Base-by-base conservation (phyloP, 1,140 invertebrate species). In the Aphaenogaster floridana region DNA sequence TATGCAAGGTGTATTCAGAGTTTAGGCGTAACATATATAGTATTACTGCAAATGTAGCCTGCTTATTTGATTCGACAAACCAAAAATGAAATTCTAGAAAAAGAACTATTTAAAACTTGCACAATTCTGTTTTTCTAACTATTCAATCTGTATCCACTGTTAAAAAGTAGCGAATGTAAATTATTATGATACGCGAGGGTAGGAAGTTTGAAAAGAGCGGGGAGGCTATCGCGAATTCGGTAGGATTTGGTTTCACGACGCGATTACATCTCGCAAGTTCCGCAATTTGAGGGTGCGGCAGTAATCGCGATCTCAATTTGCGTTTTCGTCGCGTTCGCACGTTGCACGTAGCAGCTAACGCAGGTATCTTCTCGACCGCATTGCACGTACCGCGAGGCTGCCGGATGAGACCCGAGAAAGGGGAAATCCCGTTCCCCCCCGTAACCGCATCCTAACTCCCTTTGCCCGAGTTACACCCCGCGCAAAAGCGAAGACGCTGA, bases 401-500 rank as follows among this genome's bases (percentile, higher is more conserved):
- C 45, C 34, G 61, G 61, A 28, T 61, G 42, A 87, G 61, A 72
- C 88, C 66, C 87, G 78, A 83, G 72, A 88, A 91, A 89, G 88
- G 90, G 90, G 86, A 89, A 87, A 90, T 86, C 84, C 68, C 83
- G 63, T 87, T 45, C 78, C 76, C 76, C 71, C 89, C 63, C 34
- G 34, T 59, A 77, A 84, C 87, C 86, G 80, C 86, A 71, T 88
- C 86, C 87, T 85, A 87, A 88, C 87, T 86, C 85, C 81, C 71
- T 76, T 57, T 48, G 42, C 83, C 89, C 66, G 52, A 61, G 87
- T 80, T 28, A 63, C 69, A 84, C 63, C 76, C 54, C 79, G 89
- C 84, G 89, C 87, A 79, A 93, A 93, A 78, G 87, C 91, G 87
- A 95, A 95, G 94, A 95, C 93, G 93, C 94, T 95, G 94, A 95